A percentile compares a stretch with the other conserved stretches of the same genome.
These are phyloP conservation scores for Benitochromis conjunctus DNA, from an alignment of 2,113 vertebrate species.

Conservation along the genomic window DNA sequence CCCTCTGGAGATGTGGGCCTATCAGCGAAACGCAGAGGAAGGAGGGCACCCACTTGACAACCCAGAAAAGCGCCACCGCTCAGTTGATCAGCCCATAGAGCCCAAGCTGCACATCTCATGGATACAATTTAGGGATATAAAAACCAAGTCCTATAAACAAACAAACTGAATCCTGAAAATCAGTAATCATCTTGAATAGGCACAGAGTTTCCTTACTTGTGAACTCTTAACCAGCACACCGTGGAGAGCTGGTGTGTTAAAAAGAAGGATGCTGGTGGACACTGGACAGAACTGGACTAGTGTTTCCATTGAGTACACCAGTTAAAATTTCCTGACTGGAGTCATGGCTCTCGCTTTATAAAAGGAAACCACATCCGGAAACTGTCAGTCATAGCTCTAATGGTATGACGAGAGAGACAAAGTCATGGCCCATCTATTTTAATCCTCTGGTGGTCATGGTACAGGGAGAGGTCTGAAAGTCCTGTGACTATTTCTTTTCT, in stretches of 20 bases:
- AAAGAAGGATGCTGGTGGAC: neutral
- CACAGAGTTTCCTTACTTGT: neutral
- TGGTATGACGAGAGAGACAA: slow-evolving; percentile 39
- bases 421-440: slow-evolving; percentile 63
- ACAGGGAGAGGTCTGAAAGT: slow-evolving; percentile 2
- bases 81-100: neutral
- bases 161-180: neutral
- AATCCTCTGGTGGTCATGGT: slow-evolving; percentile 35
- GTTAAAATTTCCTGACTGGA: neutral
- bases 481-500: slow-evolving; percentile 38
- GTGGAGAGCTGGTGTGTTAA: neutral
- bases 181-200: neutral
- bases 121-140: neutral
- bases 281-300: neutral
- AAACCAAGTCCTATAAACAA: neutral
- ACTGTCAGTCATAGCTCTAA: slow-evolving; percentile 49
- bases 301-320: neutral
- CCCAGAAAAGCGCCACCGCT: neutral
- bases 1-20: neutral
- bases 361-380: slow-evolving; percentile 38
- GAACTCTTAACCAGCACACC: neutral
- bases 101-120: neutral
- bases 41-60: neutral
- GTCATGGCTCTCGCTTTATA: neutral
- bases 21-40: neutral